Evolutionary conservation across 2,888 invertebrate species (phyloP).

Genomic region (Nomada ferruginata): DNA sequence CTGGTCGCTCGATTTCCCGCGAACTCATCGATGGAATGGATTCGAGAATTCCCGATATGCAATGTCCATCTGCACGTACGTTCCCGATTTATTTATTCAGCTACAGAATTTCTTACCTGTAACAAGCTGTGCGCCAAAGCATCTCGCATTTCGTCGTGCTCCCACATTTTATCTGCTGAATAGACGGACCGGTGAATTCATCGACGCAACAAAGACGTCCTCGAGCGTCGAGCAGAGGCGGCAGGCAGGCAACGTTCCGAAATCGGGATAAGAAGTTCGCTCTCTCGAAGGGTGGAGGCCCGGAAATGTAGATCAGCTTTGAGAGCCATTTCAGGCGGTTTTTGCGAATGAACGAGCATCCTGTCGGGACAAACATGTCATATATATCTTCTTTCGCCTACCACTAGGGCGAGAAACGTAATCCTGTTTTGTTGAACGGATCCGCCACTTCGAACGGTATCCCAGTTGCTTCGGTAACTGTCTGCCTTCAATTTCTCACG

Average conservation of each 20-base stretch:
- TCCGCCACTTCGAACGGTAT: slow-evolving; percentile 6
- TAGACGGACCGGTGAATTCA: not conserved
- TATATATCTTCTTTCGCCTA: slow-evolving; percentile 35
- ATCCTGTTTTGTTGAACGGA: slow-evolving; percentile 41
- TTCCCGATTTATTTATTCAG: too few relatives aligned
- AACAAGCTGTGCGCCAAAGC: too few relatives aligned
- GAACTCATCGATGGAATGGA: too few relatives aligned
- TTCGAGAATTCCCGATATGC: too few relatives aligned
- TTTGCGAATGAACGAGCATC: slow-evolving; percentile 25
- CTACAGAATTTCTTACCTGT: too few relatives aligned
- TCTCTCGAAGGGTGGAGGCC: slow-evolving; percentile 12
- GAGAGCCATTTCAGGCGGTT: slow-evolving; percentile 37
- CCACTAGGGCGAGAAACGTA: slow-evolving; percentile 32
- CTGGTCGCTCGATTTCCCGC: too few relatives aligned
- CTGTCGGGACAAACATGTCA: slow-evolving; percentile 49
- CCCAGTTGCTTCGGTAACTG: not conserved
- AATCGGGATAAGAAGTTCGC: slow-evolving; percentile 39
- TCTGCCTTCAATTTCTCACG: not conserved
- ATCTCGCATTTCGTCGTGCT: too few relatives aligned
- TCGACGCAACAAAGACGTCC: not conserved
- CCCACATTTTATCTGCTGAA: not conserved
- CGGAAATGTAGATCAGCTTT: slow-evolving; percentile 42
- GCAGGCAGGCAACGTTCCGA: slow-evolving; percentile 14
- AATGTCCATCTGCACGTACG: too few relatives aligned
- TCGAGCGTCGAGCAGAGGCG: slow-evolving; percentile 1